Base-by-base conservation (phyloP, 1,140 invertebrate genomes). In the Drosophila guanche region DNA sequence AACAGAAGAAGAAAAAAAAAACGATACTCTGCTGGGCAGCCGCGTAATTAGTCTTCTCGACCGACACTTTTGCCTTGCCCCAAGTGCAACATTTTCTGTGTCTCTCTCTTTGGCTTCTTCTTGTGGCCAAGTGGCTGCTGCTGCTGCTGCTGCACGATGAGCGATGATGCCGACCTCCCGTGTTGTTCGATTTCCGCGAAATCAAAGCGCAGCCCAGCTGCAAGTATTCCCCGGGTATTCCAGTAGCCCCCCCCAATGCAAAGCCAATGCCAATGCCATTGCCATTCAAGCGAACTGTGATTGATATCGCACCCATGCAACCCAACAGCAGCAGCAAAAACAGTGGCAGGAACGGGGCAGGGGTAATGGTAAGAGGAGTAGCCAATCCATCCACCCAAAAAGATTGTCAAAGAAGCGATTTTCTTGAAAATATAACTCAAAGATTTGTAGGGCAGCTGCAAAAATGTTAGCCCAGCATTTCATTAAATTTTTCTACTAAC, bases 111-210 rank as follows among this genome's bases (percentile, higher is more conserved):
- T 37, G 33, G 33, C 10, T 37, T 12, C 33, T 37, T 37, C 33
- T 37, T 37, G 33, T 37, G 33, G 33, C 33, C 33, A 37, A 37
- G 33, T 12, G 3, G n/a, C 53, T 67, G 40, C 50, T 45, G 66
- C 52, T 20, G 43, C 47, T 23, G 48, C 57, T 53, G 60, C 33
- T 37, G 45, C 69, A 79, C 80, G 81, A 80, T 86, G 81, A 80
- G 81, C 80, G 80, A 85, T 85, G 80, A 85, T 80, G 81, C 81
- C 33, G 81, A 85, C 81, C 81, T 85, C 81, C 81, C 81, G 81
- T 85, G 81, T 85, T 37, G 81, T 86, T 80, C 81, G 76, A 85
- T 85, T 85, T 85, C 81, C 69, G 81, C 81, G 81, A 85, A 85
- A 85, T 80, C 74, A 77, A 86, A 86, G 76, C 76, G 76, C 81